Percentiles rank a stretch among this genome's conserved stretches.
phyloP scores from a whole-genome alignment of 1,140 invertebrate genomes.

The Heterodera carotae region DNA sequence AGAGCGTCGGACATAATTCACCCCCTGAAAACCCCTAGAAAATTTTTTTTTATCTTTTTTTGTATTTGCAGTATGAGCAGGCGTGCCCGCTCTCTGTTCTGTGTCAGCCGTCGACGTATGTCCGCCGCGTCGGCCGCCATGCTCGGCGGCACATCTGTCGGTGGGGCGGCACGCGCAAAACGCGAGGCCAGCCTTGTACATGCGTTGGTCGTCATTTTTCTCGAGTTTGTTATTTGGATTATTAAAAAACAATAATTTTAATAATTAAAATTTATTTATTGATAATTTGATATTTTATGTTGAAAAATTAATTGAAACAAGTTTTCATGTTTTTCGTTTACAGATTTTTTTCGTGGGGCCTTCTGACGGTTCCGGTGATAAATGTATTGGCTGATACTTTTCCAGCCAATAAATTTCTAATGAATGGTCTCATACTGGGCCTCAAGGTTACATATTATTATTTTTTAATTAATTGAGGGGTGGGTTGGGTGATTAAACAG shows the following conservation, averaged over 20 bases:
- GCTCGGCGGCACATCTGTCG: background rate
- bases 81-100: constrained; percentile 29
- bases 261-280: too few species aligned
- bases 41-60: background rate
- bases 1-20: too few species aligned
- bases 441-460: too few species aligned
- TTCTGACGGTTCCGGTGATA: constrained; percentile 96
- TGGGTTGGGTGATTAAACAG: too few species aligned
- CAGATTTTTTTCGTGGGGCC: constrained; percentile 85
- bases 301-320: background rate
- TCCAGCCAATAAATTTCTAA: constrained; percentile 96
- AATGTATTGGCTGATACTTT: constrained; percentile 94
- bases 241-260: too few species aligned
- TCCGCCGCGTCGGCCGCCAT: constrained; percentile 18
- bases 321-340: background rate
- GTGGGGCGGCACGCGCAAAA: constrained; percentile 11
- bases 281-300: too few species aligned
- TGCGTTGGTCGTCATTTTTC: constrained; percentile 95
- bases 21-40: too few species aligned
- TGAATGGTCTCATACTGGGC: constrained; percentile 99
- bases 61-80: background rate
- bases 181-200: constrained; percentile 80
- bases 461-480: constrained; percentile 5
- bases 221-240: constrained; percentile 76
- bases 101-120: constrained; percentile 28